Percentiles rank a stretch among this genome's conserved stretches.
Evolutionary conservation across 2,113 vertebrate genomes (phyloP).

Genomic region (Arothron firmamentum): DNA sequence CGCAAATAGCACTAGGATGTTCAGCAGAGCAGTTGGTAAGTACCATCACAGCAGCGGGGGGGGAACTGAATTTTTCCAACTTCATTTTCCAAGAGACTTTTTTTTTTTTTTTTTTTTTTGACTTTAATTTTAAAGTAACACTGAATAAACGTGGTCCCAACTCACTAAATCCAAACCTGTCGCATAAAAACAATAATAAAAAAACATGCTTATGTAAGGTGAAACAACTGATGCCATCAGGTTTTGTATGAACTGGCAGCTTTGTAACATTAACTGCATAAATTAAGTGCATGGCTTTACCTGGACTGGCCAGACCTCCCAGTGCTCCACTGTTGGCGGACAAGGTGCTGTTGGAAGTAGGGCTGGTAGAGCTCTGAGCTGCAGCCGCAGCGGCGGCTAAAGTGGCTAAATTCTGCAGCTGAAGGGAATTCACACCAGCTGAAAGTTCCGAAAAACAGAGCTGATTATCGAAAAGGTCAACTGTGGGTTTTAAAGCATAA

Average conservation of each 20-base stretch:
- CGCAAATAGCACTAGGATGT: conserved; percentile 72
- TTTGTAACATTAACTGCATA: not conserved
- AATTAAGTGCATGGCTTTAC: conserved; percentile 62
- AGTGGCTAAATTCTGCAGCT: conserved; percentile 94
- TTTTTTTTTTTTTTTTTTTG: no score
- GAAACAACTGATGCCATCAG: not conserved
- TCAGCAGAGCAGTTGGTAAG: conserved; percentile 21
- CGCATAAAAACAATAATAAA: not conserved
- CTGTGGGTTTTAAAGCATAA: not conserved
- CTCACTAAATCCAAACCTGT: not conserved
- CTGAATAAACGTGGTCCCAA: no score
- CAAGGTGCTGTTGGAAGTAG: conserved; percentile 84
- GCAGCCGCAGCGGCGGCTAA: conserved; percentile 90
- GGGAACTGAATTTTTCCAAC: not conserved
- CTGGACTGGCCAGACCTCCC: conserved; percentile 87
- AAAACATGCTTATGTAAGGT: not conserved
- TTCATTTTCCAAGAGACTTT: no score
- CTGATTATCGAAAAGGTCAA: not conserved
- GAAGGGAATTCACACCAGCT: conserved; percentile 90
- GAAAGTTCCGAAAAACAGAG: conserved; percentile 18
- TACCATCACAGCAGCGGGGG: conserved; percentile 9
- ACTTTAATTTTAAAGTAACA: no score
- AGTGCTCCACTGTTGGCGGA: conserved; percentile 85
- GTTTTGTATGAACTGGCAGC: not conserved
- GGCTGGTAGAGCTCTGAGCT: conserved; percentile 89